Conservation (phyloP, 1,140 invertebrate species). For the Manduca sexta region DNA sequence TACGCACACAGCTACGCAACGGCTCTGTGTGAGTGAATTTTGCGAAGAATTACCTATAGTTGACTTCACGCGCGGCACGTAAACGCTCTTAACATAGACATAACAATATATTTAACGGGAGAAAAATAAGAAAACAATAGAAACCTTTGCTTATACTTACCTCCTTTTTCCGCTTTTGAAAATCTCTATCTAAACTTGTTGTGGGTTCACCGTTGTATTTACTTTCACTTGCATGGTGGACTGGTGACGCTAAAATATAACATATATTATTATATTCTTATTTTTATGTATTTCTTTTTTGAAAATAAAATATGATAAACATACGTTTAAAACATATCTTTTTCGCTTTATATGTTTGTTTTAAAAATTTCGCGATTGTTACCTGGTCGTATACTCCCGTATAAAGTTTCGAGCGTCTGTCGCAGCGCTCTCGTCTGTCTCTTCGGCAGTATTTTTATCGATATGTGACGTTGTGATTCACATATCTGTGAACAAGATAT, state of each 20-base stretch:
- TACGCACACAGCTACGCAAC: too few species aligned
- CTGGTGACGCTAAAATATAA: conserved; percentile 47
- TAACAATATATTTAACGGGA: too few species aligned
- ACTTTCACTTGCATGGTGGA: conserved; percentile 44
- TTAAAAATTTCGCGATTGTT: conserved; percentile 23
- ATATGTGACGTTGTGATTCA: conserved; percentile 90
- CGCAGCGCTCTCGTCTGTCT: conserved; percentile 86
- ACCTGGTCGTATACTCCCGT: conserved; percentile 59
- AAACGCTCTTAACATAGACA: too few species aligned
- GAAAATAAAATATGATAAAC: too few species aligned
- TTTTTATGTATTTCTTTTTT: not conserved
- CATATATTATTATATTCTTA: conserved; percentile 9
- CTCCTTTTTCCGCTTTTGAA: conserved; percentile 75
- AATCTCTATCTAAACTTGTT: conserved; percentile 76
- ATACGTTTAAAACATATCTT: too few species aligned
- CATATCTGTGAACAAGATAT: conserved; percentile 76
- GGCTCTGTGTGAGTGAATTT: too few species aligned
- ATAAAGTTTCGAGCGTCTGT: conserved; percentile 68
- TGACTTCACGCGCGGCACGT: too few species aligned
- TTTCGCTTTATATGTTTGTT: too few species aligned
- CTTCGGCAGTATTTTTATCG: conserved; percentile 91
- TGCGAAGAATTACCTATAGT: too few species aligned
- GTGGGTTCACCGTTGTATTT: conserved; percentile 73
- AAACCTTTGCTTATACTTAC: conserved; percentile 16
- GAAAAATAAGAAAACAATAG: not conserved